phyloP scores from a whole-genome alignment of 2,113 vertebrate species.

The Hepsetus odoe region DNA sequence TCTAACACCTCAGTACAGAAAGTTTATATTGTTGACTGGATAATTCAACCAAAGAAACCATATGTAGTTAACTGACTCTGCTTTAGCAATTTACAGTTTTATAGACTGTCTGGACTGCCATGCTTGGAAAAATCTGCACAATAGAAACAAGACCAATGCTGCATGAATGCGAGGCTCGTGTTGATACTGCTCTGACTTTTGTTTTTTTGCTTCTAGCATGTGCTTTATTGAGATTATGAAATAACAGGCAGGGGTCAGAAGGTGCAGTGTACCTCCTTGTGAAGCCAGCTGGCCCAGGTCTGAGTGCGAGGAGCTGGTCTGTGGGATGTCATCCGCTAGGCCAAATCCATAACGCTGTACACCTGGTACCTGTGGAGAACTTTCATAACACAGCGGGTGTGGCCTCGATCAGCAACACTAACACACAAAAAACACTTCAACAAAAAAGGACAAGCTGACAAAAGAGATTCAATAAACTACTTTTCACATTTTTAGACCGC shows the following conservation, averaged over 20 bases:
- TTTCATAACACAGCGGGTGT: constrained; percentile 57
- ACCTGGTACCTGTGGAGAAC: constrained; percentile 92
- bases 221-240: not conserved
- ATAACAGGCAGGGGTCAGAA: not conserved
- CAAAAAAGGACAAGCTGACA: not conserved
- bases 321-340: constrained; percentile 87
- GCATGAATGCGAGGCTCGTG: too few relatives aligned
- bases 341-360: constrained; percentile 91
- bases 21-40: too few relatives aligned
- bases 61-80: too few relatives aligned
- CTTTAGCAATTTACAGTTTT: too few relatives aligned
- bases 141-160: not conserved
- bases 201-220: not conserved
- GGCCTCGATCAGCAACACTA: not conserved
- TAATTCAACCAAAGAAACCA: too few relatives aligned
- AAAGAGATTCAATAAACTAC: too few relatives aligned
- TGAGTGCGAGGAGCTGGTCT: constrained; percentile 90
- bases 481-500: too few relatives aligned
- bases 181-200: not conserved
- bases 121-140: too few relatives aligned
- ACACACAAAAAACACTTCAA: not conserved
- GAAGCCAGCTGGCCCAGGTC: constrained; percentile 93
- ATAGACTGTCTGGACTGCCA: too few relatives aligned
- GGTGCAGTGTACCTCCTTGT: constrained; percentile 85
- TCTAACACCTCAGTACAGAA: too few relatives aligned